Evolutionary conservation across 2,888 invertebrate species (phyloP), one percentile per base, ranked within the genome.

Genomic region (Hydriomena furcata): DNA sequence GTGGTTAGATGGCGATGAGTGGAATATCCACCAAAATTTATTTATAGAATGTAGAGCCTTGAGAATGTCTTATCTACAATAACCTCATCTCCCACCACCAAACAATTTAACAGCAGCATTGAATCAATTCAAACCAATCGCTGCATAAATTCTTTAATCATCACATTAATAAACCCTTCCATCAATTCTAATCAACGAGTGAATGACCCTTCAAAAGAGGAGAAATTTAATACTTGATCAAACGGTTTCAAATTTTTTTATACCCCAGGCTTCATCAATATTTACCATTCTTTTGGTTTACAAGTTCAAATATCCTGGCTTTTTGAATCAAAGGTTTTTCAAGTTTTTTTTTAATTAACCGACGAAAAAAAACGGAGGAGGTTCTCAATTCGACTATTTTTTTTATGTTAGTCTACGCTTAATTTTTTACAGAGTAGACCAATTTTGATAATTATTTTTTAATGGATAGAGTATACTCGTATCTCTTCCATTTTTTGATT

Each of bases 111-210:
- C 52, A 45, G 57, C 51, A 50, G 57, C 60, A 56, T 52, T 69
- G 68, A 76, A 75, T 76, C 72, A 76, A 76, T 73, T 71, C 66
- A 51, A 63, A 64, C 58, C 68, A 62, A 64, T 71, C 61, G 64
- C 57, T 55, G 55, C 52, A 55, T 48, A 52, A 52, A 51, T 53
- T 56, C 56, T 47, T 53, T 50, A 48, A 51, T 54, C 55, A 55
- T 45, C 42, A 25, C 36, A 49, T 47, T 56, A 54, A 55, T 55
- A 58, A 58, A 51, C 52, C 50, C 52, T 37, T 48, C 47, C 30
- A 46, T 38, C 23, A 48, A 42, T 43, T 46, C 37, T 41, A 55
- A 58, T 52, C 52, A 49, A 53, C 25, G 28, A 31, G 36, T 32
- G 11, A 34, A 43, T 36, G 44, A 20, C 34, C 34, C 43, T 32